Percentiles rank a stretch among this genome's conserved stretches.
Conservation (phyloP, 2,113 vertebrate species). For the Pseudorasbora parva region DNA sequence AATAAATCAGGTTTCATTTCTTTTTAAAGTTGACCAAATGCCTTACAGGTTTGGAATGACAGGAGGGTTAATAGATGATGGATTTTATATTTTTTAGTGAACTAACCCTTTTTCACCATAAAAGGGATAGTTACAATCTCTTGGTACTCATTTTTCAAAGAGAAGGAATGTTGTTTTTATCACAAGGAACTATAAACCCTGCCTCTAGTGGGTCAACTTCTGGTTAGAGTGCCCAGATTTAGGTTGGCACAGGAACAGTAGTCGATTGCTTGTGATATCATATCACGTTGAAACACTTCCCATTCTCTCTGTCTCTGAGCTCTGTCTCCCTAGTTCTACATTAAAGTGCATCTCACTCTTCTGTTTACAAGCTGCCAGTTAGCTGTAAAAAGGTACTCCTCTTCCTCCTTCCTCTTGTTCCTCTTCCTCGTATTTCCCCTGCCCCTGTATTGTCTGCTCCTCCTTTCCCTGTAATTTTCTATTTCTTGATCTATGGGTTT, state of each 20-base stretch:
- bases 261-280: slow-evolving; percentile 7
- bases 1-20: not conserved
- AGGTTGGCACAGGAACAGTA: not conserved
- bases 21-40: not conserved
- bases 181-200: not conserved
- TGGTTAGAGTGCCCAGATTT: not conserved
- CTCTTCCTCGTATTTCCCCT: slow-evolving; percentile 36
- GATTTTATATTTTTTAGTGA: not conserved
- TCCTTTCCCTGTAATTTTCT: slow-evolving; percentile 45
- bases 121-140: not conserved
- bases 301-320: slow-evolving; percentile 63
- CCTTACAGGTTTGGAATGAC: not conserved
- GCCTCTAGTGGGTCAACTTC: not conserved
- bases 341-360: slow-evolving; percentile 98
- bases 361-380: slow-evolving; percentile 99
- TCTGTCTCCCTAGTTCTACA: slow-evolving; percentile 76
- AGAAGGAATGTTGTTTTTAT: slow-evolving; percentile 16
- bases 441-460: slow-evolving; percentile 16
- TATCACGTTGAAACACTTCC: slow-evolving; percentile 43
- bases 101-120: not conserved
- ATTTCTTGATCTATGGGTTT: slow-evolving; percentile 27
- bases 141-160: not conserved
- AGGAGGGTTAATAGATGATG: not conserved
- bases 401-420: slow-evolving; percentile 56
- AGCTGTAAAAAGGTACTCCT: slow-evolving; percentile 98